Conservation (phyloP, 2,113 vertebrate genomes). For the Macaca nemestrina region DNA sequence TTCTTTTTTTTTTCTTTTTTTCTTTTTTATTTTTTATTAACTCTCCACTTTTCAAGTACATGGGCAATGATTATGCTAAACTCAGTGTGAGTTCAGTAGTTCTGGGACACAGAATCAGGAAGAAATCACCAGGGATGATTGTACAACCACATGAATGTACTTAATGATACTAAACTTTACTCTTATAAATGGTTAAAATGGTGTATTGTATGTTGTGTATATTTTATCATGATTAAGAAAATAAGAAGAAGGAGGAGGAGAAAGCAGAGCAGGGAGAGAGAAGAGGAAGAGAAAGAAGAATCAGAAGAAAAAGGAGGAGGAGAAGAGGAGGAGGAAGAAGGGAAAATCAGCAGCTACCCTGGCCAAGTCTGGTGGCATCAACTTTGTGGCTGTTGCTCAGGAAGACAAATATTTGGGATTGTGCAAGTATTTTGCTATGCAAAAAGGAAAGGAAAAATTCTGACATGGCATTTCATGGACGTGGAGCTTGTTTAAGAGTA, state of each 20-base stretch:
- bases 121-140: conserved; percentile 85
- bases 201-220: not conserved
- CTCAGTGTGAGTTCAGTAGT: conserved; percentile 90
- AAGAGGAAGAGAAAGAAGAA: not conserved
- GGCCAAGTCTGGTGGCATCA: conserved; percentile 80
- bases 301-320: not conserved
- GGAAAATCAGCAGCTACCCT: conserved; percentile 70
- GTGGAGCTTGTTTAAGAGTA: conserved; percentile 69
- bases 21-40: conserved; percentile 60
- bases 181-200: not conserved
- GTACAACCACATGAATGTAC: not conserved
- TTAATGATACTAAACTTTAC: not conserved
- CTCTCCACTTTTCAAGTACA: conserved; percentile 93
- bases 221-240: not conserved
- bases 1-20: too few relatives aligned
- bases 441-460: conserved; percentile 25
- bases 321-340: not conserved
- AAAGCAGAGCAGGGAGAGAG: not conserved
- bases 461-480: conserved; percentile 56
- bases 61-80: conserved; percentile 97
- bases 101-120: conserved; percentile 91
- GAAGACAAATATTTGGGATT: conserved; percentile 93
- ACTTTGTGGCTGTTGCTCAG: conserved; percentile 50
- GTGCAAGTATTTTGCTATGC: conserved; percentile 84
- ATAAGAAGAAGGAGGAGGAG: not conserved